Percentiles rank a stretch among this genome's conserved stretches.
Evolutionary conservation across 2,113 vertebrate genomes (phyloP).

Genomic region (Capricornis sumatraensis): DNA sequence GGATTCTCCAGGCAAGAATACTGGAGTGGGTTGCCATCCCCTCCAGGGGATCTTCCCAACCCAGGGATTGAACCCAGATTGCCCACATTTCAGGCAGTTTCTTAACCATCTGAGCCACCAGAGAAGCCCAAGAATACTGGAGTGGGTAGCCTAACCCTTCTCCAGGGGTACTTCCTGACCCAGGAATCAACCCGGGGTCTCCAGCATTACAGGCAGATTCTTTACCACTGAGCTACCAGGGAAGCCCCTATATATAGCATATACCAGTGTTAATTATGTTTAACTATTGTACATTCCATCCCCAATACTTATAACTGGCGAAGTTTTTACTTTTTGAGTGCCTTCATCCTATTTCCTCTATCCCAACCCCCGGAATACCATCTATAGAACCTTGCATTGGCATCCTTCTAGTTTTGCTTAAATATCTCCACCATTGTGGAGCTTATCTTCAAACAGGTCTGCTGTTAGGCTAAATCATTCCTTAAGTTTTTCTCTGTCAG

Average conservation of each 20-base stretch:
- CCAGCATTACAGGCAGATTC: neutral
- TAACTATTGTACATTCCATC: neutral
- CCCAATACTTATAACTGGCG: neutral
- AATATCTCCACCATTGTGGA: neutral
- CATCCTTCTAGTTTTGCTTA: slow-evolving; percentile 7
- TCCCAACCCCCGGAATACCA: neutral
- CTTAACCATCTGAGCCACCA: neutral
- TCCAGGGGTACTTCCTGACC: neutral
- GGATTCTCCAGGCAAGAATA: neutral
- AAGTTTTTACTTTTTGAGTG: neutral
- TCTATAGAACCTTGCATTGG: neutral
- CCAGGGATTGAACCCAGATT: neutral
- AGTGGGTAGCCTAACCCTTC: neutral
- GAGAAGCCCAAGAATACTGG: neutral
- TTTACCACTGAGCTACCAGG: neutral
- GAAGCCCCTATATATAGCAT: neutral
- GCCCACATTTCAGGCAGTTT: neutral
- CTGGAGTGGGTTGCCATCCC: neutral
- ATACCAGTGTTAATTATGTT: neutral
- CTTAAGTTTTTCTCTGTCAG: neutral
- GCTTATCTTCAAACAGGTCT: neutral
- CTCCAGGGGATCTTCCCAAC: neutral
- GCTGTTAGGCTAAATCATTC: slow-evolving; percentile 2
- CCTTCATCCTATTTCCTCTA: neutral
- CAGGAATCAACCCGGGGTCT: neutral